phyloP scores from a whole-genome alignment of 2,888 invertebrate genomes.

The Apodemia hepburni region DNA sequence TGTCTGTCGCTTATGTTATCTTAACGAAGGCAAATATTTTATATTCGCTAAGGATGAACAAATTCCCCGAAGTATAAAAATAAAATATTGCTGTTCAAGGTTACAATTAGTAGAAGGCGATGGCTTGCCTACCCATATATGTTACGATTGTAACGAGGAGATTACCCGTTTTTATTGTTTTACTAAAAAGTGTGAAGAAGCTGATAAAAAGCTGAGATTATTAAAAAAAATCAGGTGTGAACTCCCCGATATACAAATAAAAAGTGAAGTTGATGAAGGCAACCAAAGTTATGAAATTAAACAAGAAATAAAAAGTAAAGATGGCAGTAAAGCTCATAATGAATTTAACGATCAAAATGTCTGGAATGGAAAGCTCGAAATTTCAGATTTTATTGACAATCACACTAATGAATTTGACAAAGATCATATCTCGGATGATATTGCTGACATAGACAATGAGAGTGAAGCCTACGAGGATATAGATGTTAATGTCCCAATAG shows the following conservation, averaged over 20 bases:
- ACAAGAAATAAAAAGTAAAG: conserved; percentile 45
- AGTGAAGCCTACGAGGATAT: background rate
- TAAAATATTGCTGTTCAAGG: conserved; percentile 52
- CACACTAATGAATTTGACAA: conserved; percentile 30
- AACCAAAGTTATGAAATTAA: conserved; percentile 30
- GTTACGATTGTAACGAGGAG: conserved; percentile 45
- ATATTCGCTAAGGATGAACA: conserved; percentile 43
- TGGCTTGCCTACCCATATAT: conserved; percentile 49
- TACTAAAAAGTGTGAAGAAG: conserved; percentile 50
- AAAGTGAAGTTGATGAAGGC: conserved; percentile 20
- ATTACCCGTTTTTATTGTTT: conserved; percentile 48
- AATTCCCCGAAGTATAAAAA: conserved; percentile 41
- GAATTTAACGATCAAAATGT: background rate
- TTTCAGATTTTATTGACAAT: conserved; percentile 20
- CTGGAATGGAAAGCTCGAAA: background rate
- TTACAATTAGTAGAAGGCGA: conserved; percentile 46
- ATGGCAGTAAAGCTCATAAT: conserved; percentile 22
- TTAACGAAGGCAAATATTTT: conserved; percentile 39
- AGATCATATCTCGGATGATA: conserved; percentile 18
- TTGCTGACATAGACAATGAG: background rate
- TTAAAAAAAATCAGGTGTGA: conserved; percentile 22
- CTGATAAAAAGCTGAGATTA: conserved; percentile 48
- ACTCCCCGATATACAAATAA: conserved; percentile 19
- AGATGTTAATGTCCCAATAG: background rate
- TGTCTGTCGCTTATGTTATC: conserved; percentile 53